Evolutionary conservation across 1,140 invertebrate species (phyloP), one percentile per base, ranked within the genome.

Genomic region (Maniola jurtina): DNA sequence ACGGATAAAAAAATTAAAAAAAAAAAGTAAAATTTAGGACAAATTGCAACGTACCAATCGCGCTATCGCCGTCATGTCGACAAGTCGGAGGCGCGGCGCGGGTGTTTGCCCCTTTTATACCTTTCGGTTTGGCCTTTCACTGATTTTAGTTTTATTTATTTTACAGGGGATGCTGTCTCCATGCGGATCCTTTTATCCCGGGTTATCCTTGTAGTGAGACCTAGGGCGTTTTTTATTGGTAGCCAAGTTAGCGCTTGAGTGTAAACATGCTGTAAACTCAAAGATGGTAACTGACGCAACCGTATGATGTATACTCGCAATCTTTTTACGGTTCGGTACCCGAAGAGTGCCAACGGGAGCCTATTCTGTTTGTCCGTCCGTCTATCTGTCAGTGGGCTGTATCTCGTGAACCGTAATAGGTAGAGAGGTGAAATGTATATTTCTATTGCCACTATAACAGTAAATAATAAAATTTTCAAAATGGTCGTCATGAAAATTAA

Each of bases 1-100:
- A 57, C 55, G 55, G 55, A n/a, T n/a, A n/a, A n/a, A 57, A 38
- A 57, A 40, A 34, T 35, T 34, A 13, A 15, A 34, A 34, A 7
- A 34, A 34, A 34, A 38, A 57, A 38, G n/a, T 57, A n/a, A 38
- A 57, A 57, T 57, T 57, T 57, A 57, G 55, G n/a, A 57, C 55
- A 57, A 40, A 57, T 57, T 72, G 65, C 58, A 79, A 90, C 88
- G 75, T 88, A 90, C 88, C 88, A 90, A 86, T 84, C 79, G 76
- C 71, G 74, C 78, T 72, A 84, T 69, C 77, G 80, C 75, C 74
- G 86, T 77, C 86, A 88, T 90, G 77, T 86, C 72, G 81, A 76
- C 67, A 76, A 83, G 74, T 86, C 80, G 81, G 83, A 86, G 84
- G 84, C 83, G 83, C 85, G 70, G 71, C 76, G 81, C 78, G 64